Conservation (phyloP, 2,797 vertebrate species). For the Miopithecus talapoin region DNA sequence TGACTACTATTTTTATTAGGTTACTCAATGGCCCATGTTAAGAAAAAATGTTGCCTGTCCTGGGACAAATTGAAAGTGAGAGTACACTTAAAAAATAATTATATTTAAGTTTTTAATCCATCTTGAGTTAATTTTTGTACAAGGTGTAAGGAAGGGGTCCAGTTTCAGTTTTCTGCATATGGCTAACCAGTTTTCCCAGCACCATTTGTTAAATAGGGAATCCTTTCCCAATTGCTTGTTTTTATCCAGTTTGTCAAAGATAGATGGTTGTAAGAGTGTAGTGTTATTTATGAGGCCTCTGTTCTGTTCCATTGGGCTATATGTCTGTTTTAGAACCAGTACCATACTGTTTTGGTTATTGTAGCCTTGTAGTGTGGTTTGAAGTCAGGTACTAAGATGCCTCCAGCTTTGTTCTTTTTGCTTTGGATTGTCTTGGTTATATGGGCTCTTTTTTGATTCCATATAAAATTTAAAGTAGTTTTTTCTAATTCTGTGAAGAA, state of each 20-base stretch:
- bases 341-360: neutral
- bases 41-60: slow-evolving; percentile 35
- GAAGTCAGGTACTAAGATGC: neutral
- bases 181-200: neutral
- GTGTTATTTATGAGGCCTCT: neutral
- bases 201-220: neutral
- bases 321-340: neutral
- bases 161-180: neutral
- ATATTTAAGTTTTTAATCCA: neutral
- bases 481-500: neutral
- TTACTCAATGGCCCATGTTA: neutral
- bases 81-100: slow-evolving; percentile 44
- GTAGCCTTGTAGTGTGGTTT: neutral
- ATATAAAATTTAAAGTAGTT: neutral
- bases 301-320: neutral
- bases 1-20: neutral
- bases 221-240: neutral
- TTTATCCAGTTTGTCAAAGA: neutral
- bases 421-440: neutral
- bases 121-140: neutral
- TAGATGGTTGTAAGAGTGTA: neutral
- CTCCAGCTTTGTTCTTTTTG: neutral
- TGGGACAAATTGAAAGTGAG: slow-evolving; percentile 64
- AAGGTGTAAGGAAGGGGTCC: neutral
- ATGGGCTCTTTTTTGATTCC: neutral